phyloP scores from a whole-genome alignment of 2,113 vertebrate species.

The Galbula dea region DNA sequence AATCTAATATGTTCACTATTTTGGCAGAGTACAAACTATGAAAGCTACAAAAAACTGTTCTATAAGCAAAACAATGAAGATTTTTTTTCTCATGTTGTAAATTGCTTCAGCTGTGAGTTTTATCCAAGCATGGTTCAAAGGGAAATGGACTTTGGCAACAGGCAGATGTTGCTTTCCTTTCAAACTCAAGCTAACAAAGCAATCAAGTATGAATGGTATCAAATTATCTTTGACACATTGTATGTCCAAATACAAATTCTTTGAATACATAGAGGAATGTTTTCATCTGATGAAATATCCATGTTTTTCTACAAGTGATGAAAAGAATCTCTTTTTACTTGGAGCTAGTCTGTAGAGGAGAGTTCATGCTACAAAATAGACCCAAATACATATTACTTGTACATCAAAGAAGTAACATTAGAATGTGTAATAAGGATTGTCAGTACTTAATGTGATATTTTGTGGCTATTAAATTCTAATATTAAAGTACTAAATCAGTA shows the following conservation, averaged over 20 bases:
- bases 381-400: neutral
- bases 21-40: neutral
- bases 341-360: neutral
- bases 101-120: conserved; percentile 16
- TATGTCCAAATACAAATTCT: neutral
- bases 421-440: neutral
- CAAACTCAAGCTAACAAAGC: conserved; percentile 7
- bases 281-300: neutral
- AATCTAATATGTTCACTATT: neutral
- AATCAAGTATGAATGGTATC: conserved; percentile 11
- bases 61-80: neutral
- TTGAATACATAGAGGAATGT: neutral
- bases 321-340: neutral
- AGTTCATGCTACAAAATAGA: neutral
- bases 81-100: neutral
- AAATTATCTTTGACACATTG: conserved; percentile 11
- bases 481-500: neutral
- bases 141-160: conserved; percentile 13
- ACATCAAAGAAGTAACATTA: neutral
- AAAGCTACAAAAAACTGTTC: neutral
- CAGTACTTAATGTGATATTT: neutral
- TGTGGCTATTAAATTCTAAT: neutral
- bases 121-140: neutral
- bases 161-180: conserved; percentile 10
- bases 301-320: neutral